phyloP scores from a whole-genome alignment of 1,140 invertebrate genomes.

The Hirudo medicinalis region DNA sequence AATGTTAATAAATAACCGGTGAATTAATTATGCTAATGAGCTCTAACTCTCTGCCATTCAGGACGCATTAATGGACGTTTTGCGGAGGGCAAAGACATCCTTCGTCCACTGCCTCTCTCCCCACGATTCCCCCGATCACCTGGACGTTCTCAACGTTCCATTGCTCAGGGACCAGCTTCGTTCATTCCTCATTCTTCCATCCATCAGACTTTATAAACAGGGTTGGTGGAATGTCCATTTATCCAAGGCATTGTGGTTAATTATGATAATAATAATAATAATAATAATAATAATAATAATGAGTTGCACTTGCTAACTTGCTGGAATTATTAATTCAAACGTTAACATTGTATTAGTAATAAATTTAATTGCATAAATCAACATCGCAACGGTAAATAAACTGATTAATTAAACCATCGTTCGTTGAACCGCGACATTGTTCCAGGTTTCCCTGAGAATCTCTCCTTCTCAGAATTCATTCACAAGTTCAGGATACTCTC shows the following conservation, averaged over 20 bases:
- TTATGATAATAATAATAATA: conserved; percentile 10
- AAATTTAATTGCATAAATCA: not conserved
- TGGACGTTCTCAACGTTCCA: conserved; percentile 65
- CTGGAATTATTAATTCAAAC: not conserved
- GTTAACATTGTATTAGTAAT: not conserved
- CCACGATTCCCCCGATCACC: conserved; percentile 48
- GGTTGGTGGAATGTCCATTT: conserved; percentile 38
- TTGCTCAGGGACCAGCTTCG: conserved; percentile 72
- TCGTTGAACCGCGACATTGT: too few species aligned
- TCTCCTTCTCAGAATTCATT: not conserved
- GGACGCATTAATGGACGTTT: conserved; percentile 74
- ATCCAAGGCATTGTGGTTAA: not conserved
- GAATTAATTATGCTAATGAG: not conserved
- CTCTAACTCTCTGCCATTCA: conserved; percentile 32
- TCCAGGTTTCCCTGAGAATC: not conserved
- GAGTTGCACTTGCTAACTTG: too few species aligned
- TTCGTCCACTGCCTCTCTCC: conserved; percentile 81
- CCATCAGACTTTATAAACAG: conserved; percentile 74
- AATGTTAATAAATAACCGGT: not conserved
- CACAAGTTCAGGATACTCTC: not conserved
- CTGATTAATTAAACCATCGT: too few species aligned
- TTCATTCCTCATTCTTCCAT: conserved; percentile 74
- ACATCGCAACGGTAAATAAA: too few species aligned
- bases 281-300: conserved; percentile 7
- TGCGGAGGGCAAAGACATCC: conserved; percentile 62